These are phyloP conservation scores for Lordiphosa stackelbergi DNA, from an alignment of 1,140 invertebrate species.

Conservation along the genomic window DNA sequence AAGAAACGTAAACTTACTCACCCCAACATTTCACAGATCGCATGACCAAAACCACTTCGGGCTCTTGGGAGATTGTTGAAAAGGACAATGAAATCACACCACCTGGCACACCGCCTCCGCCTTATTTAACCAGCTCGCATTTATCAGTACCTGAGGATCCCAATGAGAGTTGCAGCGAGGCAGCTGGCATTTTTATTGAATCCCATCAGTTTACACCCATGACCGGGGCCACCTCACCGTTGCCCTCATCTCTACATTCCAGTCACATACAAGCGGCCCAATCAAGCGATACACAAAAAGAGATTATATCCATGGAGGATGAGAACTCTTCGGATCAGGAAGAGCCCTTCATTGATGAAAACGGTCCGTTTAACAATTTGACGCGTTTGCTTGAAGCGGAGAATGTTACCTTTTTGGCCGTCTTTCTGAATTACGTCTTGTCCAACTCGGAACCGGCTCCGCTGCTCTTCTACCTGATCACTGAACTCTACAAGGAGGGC, in stretches of 20 bases:
- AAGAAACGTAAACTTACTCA: background rate
- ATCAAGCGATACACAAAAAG: constrained; percentile 80
- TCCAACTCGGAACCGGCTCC: constrained; percentile 91
- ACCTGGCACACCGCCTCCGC: constrained; percentile 91
- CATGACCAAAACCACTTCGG: constrained; percentile 64
- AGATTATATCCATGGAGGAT: constrained; percentile 96
- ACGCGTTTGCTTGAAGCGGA: constrained; percentile 84
- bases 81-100: constrained; percentile 82
- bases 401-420: constrained; percentile 86
- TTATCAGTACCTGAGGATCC: constrained; percentile 62
- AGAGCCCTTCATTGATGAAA: constrained; percentile 85
- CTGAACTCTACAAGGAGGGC: constrained; percentile 89
- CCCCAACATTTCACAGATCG: constrained; percentile 49
- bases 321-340: constrained; percentile 93
- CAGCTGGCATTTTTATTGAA: constrained; percentile 59
- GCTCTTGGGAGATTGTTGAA: constrained; percentile 74
- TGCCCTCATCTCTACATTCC: constrained; percentile 61
- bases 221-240: constrained; percentile 46
- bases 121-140: constrained; percentile 80
- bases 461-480: constrained; percentile 92
- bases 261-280: constrained; percentile 68
- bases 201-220: constrained; percentile 72
- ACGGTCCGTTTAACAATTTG: constrained; percentile 88
- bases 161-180: constrained; percentile 44
- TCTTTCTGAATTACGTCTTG: constrained; percentile 93